Conservation (phyloP, 2,888 invertebrate genomes). For the Ichneumon xanthorius region DNA sequence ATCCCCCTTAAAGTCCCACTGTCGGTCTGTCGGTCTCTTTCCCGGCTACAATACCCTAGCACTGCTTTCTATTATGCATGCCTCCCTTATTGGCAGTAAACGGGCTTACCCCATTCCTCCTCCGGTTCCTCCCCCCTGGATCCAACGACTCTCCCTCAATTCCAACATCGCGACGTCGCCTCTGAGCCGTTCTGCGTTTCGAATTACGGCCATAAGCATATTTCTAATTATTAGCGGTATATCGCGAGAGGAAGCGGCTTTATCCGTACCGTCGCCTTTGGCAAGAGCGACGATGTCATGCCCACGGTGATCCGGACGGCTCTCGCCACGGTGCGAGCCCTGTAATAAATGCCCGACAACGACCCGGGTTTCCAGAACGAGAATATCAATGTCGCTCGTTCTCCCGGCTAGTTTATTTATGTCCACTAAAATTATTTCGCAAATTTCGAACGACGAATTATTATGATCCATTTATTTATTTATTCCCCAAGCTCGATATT, state of each 20-base stretch:
- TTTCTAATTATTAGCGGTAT: slow-evolving; percentile 79
- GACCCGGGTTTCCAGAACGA: neutral
- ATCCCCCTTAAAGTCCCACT: slow-evolving; percentile 78
- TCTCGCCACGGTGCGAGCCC: slow-evolving; percentile 78
- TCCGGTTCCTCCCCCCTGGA: slow-evolving; percentile 36
- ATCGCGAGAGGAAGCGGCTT: slow-evolving; percentile 49
- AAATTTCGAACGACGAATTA: neutral
- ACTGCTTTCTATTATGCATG: slow-evolving; percentile 82
- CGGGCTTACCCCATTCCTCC: slow-evolving; percentile 77
- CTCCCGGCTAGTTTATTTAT: neutral
- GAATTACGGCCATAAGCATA: slow-evolving; percentile 81
- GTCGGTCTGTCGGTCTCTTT: slow-evolving; percentile 74
- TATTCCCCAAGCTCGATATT: neutral
- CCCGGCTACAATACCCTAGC: slow-evolving; percentile 63
- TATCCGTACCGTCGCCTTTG: slow-evolving; percentile 27
- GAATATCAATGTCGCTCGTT: slow-evolving; percentile 20
- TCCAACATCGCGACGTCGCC: slow-evolving; percentile 56
- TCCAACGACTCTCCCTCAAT: slow-evolving; percentile 29
- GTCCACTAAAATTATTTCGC: neutral
- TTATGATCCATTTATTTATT: neutral
- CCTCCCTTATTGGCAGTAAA: slow-evolving; percentile 83
- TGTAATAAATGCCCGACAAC: slow-evolving; percentile 33
- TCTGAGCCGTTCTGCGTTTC: slow-evolving; percentile 56
- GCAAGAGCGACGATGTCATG: slow-evolving; percentile 39
- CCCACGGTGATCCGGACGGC: neutral